Base-by-base conservation (phyloP, 2,113 vertebrate species). In the Microtus oregoni region DNA sequence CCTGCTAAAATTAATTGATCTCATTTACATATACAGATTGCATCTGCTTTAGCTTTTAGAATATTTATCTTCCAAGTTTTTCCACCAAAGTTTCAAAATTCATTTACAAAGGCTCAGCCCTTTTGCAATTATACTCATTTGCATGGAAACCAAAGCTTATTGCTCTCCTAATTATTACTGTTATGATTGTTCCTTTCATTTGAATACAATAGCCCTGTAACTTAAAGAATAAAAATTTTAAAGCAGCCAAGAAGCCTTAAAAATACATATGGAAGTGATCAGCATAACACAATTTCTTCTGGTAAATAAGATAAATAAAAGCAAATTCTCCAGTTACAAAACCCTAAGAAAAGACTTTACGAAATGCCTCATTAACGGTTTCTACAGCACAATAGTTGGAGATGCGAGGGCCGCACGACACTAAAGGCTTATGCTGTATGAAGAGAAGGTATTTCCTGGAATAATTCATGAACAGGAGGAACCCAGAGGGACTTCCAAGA, bases 1-100 rank as follows among this genome's bases (percentile, higher is more conserved):
- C 81, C 97, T 98, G 97, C 97, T 98, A 96, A 98, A 98, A 98
- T 98, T 98, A 98, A 98, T 98, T 97, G 41, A 97, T 98, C 97
- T 97, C 86, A 98, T 98, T 98, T 98, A 98, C 98, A 98, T 98
- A 97, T 55, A 98, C 97, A 98, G 96, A 98, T 97, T 98, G 73
- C 95, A 97, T 98, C 98, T 97, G 65, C 97, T 98, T 98, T 98
- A 98, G 97, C 97, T 97, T 97, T 95, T 76, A 98, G 92, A 97
- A 98, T 97, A 96, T 97, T 98, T 98, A 93, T 97, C 90, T 98
- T 97, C 90, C 65, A 11, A 98, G 95, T 98, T 98, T 97, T 97
- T 97, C 97, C 73, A 98, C 98, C 97, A 96, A 97, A 98, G 86
- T 98, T 98, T 98, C 96, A 97, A 97, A 98, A 98, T 97, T 96